Percentiles rank a stretch among this genome's conserved stretches.
These are phyloP conservation scores for Oryzias javanicus DNA, from an alignment of 2,113 vertebrate species.

Conservation along the genomic window DNA sequence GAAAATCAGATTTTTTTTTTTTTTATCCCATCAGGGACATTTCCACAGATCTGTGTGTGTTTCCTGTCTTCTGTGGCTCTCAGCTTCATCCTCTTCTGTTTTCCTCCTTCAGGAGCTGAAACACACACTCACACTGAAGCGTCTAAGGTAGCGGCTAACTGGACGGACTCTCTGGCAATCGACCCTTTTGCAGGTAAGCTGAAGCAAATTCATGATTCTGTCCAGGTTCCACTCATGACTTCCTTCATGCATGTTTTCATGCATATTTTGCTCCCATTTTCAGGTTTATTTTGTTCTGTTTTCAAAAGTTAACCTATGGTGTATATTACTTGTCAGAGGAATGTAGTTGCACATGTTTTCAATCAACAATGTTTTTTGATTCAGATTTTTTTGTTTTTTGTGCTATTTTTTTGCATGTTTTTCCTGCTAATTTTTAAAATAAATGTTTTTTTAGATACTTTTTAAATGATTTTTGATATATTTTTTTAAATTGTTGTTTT, in stretches of 20 bases:
- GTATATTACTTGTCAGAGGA: too few species aligned
- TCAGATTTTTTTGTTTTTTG: too few species aligned
- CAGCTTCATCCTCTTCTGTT: constrained; percentile 26
- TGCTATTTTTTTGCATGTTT: too few species aligned
- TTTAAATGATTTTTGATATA: too few species aligned
- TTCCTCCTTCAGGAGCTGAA: constrained; percentile 68
- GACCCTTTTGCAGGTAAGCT: constrained; percentile 82
- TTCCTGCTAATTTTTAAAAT: too few species aligned
- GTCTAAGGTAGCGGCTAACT: constrained; percentile 75
- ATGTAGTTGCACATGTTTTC: too few species aligned
- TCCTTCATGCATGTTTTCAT: neutral
- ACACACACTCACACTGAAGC: constrained; percentile 77
- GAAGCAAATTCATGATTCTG: neutral
- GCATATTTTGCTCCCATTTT: neutral
- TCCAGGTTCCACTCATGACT: neutral
- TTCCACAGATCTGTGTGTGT: constrained; percentile 60
- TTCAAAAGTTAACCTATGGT: too few species aligned
- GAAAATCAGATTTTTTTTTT: too few species aligned
- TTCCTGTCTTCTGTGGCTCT: constrained; percentile 31
- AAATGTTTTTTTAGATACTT: too few species aligned
- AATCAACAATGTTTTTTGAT: too few species aligned
- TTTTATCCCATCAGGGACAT: constrained; percentile 20
- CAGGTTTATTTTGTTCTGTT: too few species aligned
- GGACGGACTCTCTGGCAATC: constrained; percentile 85
- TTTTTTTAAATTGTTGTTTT: too few species aligned